A percentile compares a stretch with the other conserved stretches of the same genome.
phyloP scores from a whole-genome alignment of 2,797 vertebrate species.

The Neopelma chrysocephalum region DNA sequence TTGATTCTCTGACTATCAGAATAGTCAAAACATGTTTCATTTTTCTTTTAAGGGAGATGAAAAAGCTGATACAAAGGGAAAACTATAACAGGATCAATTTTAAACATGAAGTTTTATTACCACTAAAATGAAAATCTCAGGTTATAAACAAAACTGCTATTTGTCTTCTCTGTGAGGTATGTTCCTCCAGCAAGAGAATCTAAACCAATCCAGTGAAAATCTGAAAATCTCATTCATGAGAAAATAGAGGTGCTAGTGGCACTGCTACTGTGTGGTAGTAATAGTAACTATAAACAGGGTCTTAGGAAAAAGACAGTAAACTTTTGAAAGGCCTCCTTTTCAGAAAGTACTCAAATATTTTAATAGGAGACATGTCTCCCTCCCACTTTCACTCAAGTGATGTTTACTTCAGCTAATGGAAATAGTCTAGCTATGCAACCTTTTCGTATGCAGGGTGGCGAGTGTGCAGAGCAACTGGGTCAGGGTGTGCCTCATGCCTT shows the following conservation, averaged over 20 bases:
- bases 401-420: constrained; percentile 51
- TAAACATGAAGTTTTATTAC: neutral
- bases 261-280: neutral
- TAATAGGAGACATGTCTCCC: neutral
- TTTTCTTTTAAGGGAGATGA: neutral
- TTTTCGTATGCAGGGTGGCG: neutral
- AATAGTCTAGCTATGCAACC: neutral
- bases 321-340: neutral
- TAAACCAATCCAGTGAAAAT: neutral
- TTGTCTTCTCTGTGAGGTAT: neutral
- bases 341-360: neutral
- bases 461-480: neutral
- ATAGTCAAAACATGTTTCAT: neutral
- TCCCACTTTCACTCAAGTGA: constrained; percentile 1
- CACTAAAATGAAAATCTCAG: neutral
- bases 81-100: neutral
- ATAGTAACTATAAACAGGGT: neutral
- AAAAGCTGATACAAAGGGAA: neutral
- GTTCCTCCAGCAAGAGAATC: neutral
- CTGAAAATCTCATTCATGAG: neutral
- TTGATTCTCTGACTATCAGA: neutral
- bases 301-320: neutral
- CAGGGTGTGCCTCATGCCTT: constrained; percentile 53
- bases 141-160: neutral
- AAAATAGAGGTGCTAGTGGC: neutral